A percentile compares a stretch with the other conserved stretches of the same genome.
Evolutionary conservation across 2,113 vertebrate species (phyloP).

Genomic region (Empidonax traillii): DNA sequence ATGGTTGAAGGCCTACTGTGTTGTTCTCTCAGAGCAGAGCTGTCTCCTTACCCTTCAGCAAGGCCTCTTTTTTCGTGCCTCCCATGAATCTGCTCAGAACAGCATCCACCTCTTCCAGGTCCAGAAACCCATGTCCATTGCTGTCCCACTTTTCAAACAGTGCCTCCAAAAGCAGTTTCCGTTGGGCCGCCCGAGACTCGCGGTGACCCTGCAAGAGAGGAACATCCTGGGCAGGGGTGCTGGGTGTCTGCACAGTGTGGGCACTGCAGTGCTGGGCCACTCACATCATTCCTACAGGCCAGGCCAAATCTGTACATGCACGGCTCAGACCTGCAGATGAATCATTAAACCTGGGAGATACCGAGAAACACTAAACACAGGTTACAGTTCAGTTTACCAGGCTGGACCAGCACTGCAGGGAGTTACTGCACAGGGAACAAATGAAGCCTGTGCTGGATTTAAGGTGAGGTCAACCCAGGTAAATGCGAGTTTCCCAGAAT

Average conservation of each 20-base stretch:
- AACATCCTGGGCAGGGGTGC: neutral
- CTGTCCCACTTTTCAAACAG: slow-evolving; percentile 80
- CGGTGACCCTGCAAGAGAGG: slow-evolving; percentile 49
- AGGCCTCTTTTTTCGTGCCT: slow-evolving; percentile 67
- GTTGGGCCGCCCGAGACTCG: neutral
- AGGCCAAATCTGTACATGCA: neutral
- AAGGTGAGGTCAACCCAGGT: neutral
- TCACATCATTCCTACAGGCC: neutral
- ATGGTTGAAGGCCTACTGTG: neutral
- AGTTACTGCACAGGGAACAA: neutral
- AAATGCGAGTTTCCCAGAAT: neutral
- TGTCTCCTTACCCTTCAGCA: slow-evolving; percentile 70
- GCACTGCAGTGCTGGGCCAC: neutral
- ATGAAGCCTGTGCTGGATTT: neutral
- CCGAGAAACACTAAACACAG: neutral
- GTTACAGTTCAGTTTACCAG: neutral
- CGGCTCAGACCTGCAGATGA: neutral
- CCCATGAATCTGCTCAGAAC: slow-evolving; percentile 70
- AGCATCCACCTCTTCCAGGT: slow-evolving; percentile 68
- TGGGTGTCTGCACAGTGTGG: neutral
- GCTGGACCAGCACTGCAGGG: neutral
- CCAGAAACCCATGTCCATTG: slow-evolving; percentile 68
- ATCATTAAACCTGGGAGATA: neutral
- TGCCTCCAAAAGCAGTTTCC: slow-evolving; percentile 64
- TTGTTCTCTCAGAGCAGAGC: neutral